These are phyloP conservation scores for Agrypnia vestita DNA, from an alignment of 1,140 invertebrate species.

Conservation along the genomic window DNA sequence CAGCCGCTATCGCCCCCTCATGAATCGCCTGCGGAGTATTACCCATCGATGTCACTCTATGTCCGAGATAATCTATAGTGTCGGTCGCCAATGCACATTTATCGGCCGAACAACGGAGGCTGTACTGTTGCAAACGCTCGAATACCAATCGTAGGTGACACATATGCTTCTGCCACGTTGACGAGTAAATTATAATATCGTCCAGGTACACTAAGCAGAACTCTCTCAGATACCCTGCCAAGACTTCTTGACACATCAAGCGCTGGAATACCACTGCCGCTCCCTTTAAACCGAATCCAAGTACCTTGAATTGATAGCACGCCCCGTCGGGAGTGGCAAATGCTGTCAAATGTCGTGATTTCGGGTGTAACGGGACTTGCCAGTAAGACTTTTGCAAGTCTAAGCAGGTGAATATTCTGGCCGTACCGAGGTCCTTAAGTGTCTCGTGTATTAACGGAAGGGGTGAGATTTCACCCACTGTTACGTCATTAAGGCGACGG, in stretches of 20 bases:
- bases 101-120: not conserved
- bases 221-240: conserved; percentile 4
- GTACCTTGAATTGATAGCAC: conserved; percentile 5
- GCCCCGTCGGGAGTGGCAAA: conserved; percentile 27
- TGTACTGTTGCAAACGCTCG: not conserved
- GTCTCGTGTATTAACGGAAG: conserved; percentile 17
- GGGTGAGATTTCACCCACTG: not conserved
- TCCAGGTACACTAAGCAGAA: conserved; percentile 18
- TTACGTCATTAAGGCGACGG: not conserved
- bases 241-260: conserved; percentile 7
- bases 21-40: not conserved
- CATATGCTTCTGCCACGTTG: not conserved
- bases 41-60: not conserved
- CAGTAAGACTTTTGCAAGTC: conserved; percentile 23
- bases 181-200: not conserved
- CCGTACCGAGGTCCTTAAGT: conserved; percentile 5
- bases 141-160: conserved; percentile 1
- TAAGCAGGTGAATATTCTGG: not conserved
- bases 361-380: not conserved
- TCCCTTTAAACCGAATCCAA: conserved; percentile 24
- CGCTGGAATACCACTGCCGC: conserved; percentile 19
- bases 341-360: not conserved
- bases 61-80: not conserved
- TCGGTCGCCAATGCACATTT: not conserved
- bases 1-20: not conserved